Evolutionary conservation across 2,797 vertebrate genomes (phyloP), one percentile per base, ranked within the genome.

Genomic region (Spinus pinus): DNA sequence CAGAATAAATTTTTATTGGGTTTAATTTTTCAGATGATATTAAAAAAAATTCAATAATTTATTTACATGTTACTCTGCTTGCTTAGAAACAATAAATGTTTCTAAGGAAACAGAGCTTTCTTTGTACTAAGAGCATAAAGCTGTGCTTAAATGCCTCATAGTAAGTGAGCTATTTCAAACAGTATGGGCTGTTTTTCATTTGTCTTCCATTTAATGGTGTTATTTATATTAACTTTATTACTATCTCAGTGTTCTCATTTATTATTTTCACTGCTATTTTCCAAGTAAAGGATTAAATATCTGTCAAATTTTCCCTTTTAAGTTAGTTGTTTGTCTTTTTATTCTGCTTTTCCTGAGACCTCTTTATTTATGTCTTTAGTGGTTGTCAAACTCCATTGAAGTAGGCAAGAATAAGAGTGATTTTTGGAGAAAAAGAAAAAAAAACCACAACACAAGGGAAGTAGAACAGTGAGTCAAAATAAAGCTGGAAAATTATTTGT

Each of bases 391-490:
- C 2, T 30, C 28, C 7, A 22, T 18, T 51, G 20, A 58, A 16
- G 18, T 13, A 60, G 25, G 24, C 30, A 66, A 30, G 46, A 88
- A 30, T 33, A 33, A 30, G 20, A 87, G 39, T 19, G 3, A 10
- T 58, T 58, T 66, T 14, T 81, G 17, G 7, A 58, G 25, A 33
- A 39, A 58, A 62, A 33, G 2, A 3, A 49, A 71, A 44, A 66
- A 41, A 30, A 31, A 4, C 4, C 4, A 46, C 13, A n/a, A 28
- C 12, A 18, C 24, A 23, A 69, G 9, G 6, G 25, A 77, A 50
- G 20, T 57, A 33, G 19, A 74, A 31, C 2, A 79, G 15, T 0
- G 0, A 49, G 14, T 37, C 10, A 49, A 31, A 61, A 49, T 33
- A 44, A 71, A 28, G 10, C 8, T 37, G 7, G 7, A 60, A 41